phyloP scores from a whole-genome alignment of 2,113 vertebrate species.

The Mirza zaza region DNA sequence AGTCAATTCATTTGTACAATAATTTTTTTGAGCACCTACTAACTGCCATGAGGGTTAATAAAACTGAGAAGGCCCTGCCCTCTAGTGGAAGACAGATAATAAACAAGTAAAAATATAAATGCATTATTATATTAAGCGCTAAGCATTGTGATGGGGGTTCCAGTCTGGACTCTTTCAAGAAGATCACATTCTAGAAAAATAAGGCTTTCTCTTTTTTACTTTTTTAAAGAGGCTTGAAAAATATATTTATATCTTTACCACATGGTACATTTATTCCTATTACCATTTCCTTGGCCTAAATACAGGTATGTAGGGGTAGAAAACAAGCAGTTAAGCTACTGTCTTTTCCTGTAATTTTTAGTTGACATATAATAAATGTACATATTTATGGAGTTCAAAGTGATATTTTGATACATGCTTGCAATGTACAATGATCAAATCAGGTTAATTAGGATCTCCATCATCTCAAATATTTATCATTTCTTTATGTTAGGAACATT shows the following conservation, averaged over 20 bases:
- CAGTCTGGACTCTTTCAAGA: not conserved
- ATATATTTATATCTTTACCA: not conserved
- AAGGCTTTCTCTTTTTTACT: not conserved
- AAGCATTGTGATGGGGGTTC: not conserved
- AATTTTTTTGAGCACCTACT: slow-evolving; percentile 68
- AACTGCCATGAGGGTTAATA: slow-evolving; percentile 30
- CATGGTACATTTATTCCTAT: not conserved
- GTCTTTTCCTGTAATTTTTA: not conserved
- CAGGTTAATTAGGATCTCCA: not conserved
- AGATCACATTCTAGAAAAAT: not conserved
- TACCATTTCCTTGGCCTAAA: not conserved
- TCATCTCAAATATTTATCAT: not conserved
- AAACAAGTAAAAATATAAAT: not conserved
- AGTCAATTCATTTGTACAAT: not conserved
- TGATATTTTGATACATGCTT: not conserved
- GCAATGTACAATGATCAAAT: not conserved
- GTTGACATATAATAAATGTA: not conserved
- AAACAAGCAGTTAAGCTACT: not conserved
- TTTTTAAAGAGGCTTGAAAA: not conserved
- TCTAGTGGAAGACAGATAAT: slow-evolving; percentile 59
- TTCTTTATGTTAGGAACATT: not conserved
- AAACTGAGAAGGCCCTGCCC: slow-evolving; percentile 58
- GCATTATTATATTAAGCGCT: not conserved
- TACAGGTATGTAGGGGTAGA: not conserved
- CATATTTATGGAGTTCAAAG: not conserved